phyloP scores from a whole-genome alignment of 2,113 vertebrate genomes.

The Picathartes gymnocephalus region DNA sequence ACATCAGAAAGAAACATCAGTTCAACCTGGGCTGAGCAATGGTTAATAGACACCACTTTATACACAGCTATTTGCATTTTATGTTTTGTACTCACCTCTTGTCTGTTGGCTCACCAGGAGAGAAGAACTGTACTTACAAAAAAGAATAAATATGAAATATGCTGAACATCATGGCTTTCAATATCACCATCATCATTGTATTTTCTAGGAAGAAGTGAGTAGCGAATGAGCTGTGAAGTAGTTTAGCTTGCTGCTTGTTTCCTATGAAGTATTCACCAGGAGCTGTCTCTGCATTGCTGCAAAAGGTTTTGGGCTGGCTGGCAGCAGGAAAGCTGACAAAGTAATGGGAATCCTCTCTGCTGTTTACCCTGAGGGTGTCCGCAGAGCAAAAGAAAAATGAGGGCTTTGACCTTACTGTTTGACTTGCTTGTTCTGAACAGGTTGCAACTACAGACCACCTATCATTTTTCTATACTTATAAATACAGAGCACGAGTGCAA shows the following conservation, averaged over 20 bases:
- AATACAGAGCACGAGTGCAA: neutral
- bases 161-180: neutral
- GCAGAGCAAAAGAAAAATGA: neutral
- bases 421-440: neutral
- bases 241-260: neutral
- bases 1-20: neutral
- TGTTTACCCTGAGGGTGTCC: neutral
- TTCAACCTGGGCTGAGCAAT: neutral
- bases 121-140: neutral
- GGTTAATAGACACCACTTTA: neutral
- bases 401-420: neutral
- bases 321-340: neutral
- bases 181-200: neutral
- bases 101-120: neutral
- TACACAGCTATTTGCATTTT: neutral
- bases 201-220: neutral
- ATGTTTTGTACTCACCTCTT: neutral
- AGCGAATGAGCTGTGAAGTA: neutral
- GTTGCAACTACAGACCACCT: conserved; percentile 6
- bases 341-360: neutral
- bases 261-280: neutral
- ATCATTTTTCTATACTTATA: neutral
- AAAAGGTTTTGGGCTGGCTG: neutral
- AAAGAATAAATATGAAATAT: neutral
- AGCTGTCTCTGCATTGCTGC: neutral